Evolutionary conservation across 2,113 vertebrate species (phyloP).

Genomic region (Rallus limicola): DNA sequence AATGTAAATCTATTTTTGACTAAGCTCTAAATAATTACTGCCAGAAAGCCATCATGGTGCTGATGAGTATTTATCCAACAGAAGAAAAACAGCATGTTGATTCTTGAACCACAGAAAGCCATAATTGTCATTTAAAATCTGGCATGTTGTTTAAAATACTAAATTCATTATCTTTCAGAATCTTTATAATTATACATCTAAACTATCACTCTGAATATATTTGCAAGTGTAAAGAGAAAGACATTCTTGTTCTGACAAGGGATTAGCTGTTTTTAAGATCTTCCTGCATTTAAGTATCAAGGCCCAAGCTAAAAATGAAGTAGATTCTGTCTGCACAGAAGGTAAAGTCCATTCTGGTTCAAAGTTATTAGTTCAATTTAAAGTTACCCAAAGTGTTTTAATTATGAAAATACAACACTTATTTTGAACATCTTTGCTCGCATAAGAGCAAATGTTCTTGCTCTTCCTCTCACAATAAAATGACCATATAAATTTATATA

Average conservation of each 20-base stretch:
- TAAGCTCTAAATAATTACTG: slow-evolving; percentile 27
- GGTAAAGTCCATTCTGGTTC: not conserved
- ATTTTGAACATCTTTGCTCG: not conserved
- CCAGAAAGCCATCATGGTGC: slow-evolving; percentile 21
- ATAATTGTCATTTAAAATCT: slow-evolving; percentile 60
- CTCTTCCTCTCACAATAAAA: slow-evolving; percentile 1
- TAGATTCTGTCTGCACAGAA: not conserved
- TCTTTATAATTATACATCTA: slow-evolving; percentile 45
- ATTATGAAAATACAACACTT: not conserved
- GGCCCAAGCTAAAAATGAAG: not conserved
- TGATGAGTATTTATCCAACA: slow-evolving; percentile 63
- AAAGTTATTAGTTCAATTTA: not conserved
- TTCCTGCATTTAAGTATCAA: slow-evolving; percentile 6
- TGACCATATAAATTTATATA: not conserved
- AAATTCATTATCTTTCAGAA: slow-evolving; percentile 50
- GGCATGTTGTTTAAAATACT: slow-evolving; percentile 59
- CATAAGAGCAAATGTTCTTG: not conserved
- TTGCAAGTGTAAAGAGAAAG: slow-evolving; percentile 45
- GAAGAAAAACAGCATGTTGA: slow-evolving; percentile 33
- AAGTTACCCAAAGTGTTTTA: not conserved
- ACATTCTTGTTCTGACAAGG: not conserved
- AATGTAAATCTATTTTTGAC: not conserved
- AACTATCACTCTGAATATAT: slow-evolving; percentile 35
- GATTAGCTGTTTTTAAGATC: slow-evolving; percentile 1
- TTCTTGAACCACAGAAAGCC: slow-evolving; percentile 37